Conservation (phyloP, 2,888 invertebrate species). For the Drosophila differens region DNA sequence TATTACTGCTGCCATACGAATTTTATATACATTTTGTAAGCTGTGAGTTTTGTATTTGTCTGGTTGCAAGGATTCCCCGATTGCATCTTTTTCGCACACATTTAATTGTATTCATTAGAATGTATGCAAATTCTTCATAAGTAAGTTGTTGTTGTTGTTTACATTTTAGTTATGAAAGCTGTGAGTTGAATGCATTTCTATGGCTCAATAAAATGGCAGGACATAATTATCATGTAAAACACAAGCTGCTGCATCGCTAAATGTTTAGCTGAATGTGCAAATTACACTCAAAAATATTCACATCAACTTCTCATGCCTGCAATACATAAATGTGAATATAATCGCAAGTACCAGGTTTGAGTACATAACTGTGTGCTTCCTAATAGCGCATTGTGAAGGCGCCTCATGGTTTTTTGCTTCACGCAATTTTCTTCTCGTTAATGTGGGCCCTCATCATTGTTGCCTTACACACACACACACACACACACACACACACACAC, state of each 20-base stretch:
- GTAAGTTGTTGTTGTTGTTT: neutral
- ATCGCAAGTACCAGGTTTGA: conserved; percentile 8
- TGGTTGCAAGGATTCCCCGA: neutral
- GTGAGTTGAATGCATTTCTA: conserved; percentile 2
- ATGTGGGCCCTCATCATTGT: conserved; percentile 55
- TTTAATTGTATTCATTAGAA: neutral
- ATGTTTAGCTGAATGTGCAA: conserved; percentile 16
- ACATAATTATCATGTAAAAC: conserved; percentile 1
- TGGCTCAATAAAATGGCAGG: neutral
- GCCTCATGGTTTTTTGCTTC: conserved; percentile 34
- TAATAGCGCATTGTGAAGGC: conserved; percentile 44
- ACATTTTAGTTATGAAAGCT: conserved; percentile 26
- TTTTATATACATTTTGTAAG: neutral
- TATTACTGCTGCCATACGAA: neutral
- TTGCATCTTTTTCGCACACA: neutral
- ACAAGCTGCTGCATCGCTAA: conserved; percentile 5
- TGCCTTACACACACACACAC: conserved; percentile 11
- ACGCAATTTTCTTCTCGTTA: conserved; percentile 33
- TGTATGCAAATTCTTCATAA: neutral
- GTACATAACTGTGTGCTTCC: conserved; percentile 39
- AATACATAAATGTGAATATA: conserved; percentile 3
- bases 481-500: neutral
- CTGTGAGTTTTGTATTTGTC: neutral
- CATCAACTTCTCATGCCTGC: conserved; percentile 6
- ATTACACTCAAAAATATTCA: conserved; percentile 1